Evolutionary conservation across 2,113 vertebrate genomes (phyloP), one percentile per base, ranked within the genome.

Genomic region (Upupa epops): DNA sequence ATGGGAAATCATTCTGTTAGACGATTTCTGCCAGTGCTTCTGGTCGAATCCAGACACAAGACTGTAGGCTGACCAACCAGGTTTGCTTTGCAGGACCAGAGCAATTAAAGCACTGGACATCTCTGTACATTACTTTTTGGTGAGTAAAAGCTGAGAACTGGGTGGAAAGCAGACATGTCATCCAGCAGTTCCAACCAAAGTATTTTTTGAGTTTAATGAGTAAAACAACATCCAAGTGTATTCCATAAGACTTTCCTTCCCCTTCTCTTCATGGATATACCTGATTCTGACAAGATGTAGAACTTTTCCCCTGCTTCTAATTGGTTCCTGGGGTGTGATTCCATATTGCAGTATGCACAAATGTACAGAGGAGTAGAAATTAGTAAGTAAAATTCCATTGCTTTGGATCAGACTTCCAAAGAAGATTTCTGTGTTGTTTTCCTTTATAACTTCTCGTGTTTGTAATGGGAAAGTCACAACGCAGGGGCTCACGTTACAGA

Each of bases 361-460:
- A 24, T 31, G 80, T 37, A 55, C 51, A 56, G 42, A 56, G 22
- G 70, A 84, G 84, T 58, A 93, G 65, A 92, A 89, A 92, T 83
- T 69, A 84, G 31, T 70, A 81, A 91, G 22, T 73, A 10, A 88
- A n/a, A 37, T 85, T 72, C 5, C 18, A 31, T 60, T 31, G 11
- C 59, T 92, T 93, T 82, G 91, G 10, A 87, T 92, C 31, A 63
- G 37, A 80, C 36, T 78, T 92, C 49, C 46, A 59, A 87, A 66
- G 20, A 61, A 65, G 12, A 4, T 64, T 90, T 34, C 64, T n/a
- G n/a, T n/a, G n/a, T n/a, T n/a, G n/a, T 37, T 42, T 51, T 36
- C n/a, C 59, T 49, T 71, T 46, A 34, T 65, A 60, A 13, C 34
- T 94, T 93, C 59, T 90, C 80, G 8, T 6, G 14, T 91, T 78